Base-by-base conservation (phyloP, 2,113 vertebrate genomes). In the Oriolus oriolus region DNA sequence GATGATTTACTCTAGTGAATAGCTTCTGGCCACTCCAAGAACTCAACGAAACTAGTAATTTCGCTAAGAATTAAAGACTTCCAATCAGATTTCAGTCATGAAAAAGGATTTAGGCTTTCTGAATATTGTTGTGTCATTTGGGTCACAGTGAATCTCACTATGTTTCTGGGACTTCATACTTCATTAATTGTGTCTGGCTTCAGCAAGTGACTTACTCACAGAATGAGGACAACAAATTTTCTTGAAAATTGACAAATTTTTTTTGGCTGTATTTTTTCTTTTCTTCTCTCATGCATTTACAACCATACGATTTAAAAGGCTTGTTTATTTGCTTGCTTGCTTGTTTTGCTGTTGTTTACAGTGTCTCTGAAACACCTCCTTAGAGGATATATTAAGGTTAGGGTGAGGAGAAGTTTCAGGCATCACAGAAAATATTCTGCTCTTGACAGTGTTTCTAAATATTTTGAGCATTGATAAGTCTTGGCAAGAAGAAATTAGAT, bases 231-330 rank as follows among this genome's bases (percentile, higher is more conserved):
- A n/a, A 3, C 21, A 49, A 1, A 23, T 49, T 85, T 65, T 53
- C 10, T 71, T 57, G 13, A 64, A 85, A 91, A 52, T 13, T 16
- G 4, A 63, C 16, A 39, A 47, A 1, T 10, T 9, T 37, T 24
- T 68, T 37, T 44, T 54, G 0, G 8, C 3, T 66, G 5, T 31
- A 3, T 17, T 37, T 71, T 45, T 75, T 45, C 1, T 53, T 52
- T 64, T 73, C 2, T 47, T 82, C 11, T 71, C 23, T 82, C 6
- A 17, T 12, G 7, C 4, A 30, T 19, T 3, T 80, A 7, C 42
- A 54, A 3, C 2, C 3, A 54, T n/a, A 30, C 0, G 24, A 35
- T 23, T 37, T 30, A 8, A 35, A 71, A 22, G 0, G 3, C 56
- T 63, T 31, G 3, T 17, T 75, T 59, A 4, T 17, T 75, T 50